These are phyloP conservation scores for Melanotaenia trifasciata DNA, from an alignment of 2,797 vertebrate genomes.

Conservation along the genomic window DNA sequence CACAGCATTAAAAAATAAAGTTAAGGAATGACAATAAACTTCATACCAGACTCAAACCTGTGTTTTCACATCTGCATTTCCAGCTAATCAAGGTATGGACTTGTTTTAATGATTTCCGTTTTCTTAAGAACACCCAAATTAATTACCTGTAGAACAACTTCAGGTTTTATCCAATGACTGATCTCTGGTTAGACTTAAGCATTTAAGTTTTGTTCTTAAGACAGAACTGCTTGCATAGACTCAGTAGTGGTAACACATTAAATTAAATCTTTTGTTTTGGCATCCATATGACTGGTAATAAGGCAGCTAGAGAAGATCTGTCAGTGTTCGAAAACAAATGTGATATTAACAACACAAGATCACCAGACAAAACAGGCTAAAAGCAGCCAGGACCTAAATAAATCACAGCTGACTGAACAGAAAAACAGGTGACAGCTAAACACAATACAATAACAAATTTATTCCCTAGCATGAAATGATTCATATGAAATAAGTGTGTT, in stretches of 20 bases:
- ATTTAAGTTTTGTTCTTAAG: neutral
- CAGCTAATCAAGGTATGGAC: neutral
- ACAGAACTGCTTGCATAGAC: neutral
- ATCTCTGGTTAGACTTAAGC: slow-evolving; percentile 27
- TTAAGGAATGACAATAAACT: neutral
- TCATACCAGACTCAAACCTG: neutral
- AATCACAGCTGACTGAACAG: slow-evolving; percentile 29
- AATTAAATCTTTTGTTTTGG: slow-evolving; percentile 7
- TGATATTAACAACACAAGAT: slow-evolving; percentile 32
- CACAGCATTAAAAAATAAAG: neutral
- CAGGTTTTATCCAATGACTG: slow-evolving; percentile 5
- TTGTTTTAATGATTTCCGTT: neutral
- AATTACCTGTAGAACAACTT: neutral
- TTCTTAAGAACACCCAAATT: slow-evolving; percentile 8
- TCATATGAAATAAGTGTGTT: slow-evolving; percentile 12
- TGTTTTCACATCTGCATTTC: neutral
- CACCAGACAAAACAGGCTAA: neutral
- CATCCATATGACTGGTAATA: slow-evolving; percentile 14
- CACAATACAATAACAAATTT: slow-evolving; percentile 12
- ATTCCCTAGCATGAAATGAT: slow-evolving; percentile 9
- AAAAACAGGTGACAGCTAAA: slow-evolving; percentile 24
- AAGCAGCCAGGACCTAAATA: slow-evolving; percentile 17
- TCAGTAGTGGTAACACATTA: neutral
- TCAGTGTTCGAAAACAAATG: slow-evolving; percentile 13
- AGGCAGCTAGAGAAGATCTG: slow-evolving; percentile 23